Evolutionary conservation across 2,888 invertebrate species (phyloP), one percentile per base, ranked within the genome.

Genomic region (Lycophotia porphyrea): DNA sequence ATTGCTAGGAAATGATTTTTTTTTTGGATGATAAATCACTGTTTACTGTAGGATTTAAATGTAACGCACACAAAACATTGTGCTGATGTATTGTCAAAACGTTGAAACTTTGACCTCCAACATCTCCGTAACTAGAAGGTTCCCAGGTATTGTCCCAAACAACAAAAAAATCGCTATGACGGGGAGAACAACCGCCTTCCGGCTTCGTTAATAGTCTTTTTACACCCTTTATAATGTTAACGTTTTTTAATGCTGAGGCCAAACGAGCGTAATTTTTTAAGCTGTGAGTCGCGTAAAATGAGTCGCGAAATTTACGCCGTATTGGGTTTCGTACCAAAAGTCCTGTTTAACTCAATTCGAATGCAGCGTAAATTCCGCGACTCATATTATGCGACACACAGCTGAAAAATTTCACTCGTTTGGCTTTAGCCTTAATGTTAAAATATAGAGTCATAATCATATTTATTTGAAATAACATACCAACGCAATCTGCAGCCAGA

Each of bases 401-500:
- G 36, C 1, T 39, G 8, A 5, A 39, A 39, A 39, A 39, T 39
- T 39, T 8, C 39, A 11, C 39, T 39, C 39, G 11, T 39, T 39
- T 39, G 11, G 39, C 9, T 11, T 39, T 11, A 39, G 39, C 11
- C 39, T 42, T n/a, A n/a, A n/a, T n/a, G n/a, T n/a, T n/a, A n/a
- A n/a, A n/a, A n/a, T n/a, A n/a, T n/a, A n/a, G n/a, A n/a, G n/a
- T n/a, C n/a, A n/a, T n/a, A n/a, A n/a, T n/a, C n/a, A n/a, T n/a
- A n/a, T n/a, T n/a, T n/a, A n/a, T n/a, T n/a, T n/a, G n/a, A n/a
- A 47, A 9, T 58, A 21, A 63, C 90, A 80, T 86, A 90, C 90
- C 90, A 88, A 75, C 7, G 87, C 70, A 27, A 90, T 78, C 7
- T 89, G 88, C 4, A 89, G 67, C 52, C 88, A 70, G 31, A 89